Percentiles rank a stretch among this genome's conserved stretches.
These are phyloP conservation scores for Pseudonaja textilis DNA, from an alignment of 2,113 vertebrate species.

Conservation along the genomic window DNA sequence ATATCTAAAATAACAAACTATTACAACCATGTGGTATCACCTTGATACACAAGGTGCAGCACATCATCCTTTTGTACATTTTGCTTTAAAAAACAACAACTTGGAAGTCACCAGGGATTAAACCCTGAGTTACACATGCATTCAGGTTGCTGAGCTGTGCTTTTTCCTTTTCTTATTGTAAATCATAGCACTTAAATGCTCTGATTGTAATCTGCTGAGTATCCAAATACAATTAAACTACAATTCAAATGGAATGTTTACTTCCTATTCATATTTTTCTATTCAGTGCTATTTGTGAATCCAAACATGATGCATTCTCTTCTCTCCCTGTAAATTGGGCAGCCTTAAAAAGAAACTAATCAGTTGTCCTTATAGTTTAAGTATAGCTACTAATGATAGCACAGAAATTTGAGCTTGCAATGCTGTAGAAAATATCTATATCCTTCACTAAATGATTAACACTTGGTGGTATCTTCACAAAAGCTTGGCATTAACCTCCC, in stretches of 20 bases:
- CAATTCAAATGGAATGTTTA: background rate
- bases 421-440: background rate
- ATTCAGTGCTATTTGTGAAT: background rate
- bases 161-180: background rate
- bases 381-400: conserved; percentile 7
- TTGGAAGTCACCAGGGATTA: background rate
- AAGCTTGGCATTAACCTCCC: background rate
- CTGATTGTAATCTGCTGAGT: background rate
- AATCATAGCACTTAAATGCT: background rate
- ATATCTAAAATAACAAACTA: background rate
- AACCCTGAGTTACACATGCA: background rate
- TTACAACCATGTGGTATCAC: background rate
- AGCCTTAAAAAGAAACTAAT: conserved; percentile 12
- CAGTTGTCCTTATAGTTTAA: conserved; percentile 17
- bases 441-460: conserved; percentile 12
- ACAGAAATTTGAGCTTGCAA: conserved; percentile 11
- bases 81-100: background rate
- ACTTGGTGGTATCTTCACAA: background rate
- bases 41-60: background rate
- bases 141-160: background rate
- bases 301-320: background rate
- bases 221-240: background rate
- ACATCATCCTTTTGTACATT: background rate
- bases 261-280: background rate
- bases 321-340: background rate